A percentile compares a stretch with the other conserved stretches of the same genome.
Evolutionary conservation across 2,797 vertebrate species (phyloP).

Genomic region (Meriones psammophilus): DNA sequence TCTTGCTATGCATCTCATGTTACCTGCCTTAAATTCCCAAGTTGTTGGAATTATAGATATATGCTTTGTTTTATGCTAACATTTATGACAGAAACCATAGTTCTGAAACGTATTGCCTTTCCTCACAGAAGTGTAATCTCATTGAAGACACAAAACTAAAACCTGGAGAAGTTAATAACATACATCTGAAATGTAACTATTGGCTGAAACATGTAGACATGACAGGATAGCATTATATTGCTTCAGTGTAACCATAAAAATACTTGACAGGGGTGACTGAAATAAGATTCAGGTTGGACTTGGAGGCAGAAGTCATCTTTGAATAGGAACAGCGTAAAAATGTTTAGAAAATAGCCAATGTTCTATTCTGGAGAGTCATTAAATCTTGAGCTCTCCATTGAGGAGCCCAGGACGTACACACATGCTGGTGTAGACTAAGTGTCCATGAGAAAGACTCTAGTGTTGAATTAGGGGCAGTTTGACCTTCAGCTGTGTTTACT

Average conservation of each 20-base stretch:
- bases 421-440: background rate
- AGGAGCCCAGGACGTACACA: background rate
- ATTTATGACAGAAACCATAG: background rate
- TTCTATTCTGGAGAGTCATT: background rate
- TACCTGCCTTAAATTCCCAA: background rate
- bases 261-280: background rate
- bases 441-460: background rate
- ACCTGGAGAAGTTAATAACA: background rate
- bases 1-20: background rate
- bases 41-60: background rate
- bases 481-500: slow-evolving; percentile 26
- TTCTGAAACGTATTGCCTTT: background rate
- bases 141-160: background rate
- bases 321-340: background rate
- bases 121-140: background rate
- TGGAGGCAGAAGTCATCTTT: background rate
- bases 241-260: background rate
- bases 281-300: background rate
- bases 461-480: slow-evolving; percentile 22
- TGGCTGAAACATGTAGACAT: background rate
- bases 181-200: background rate
- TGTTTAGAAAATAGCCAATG: background rate
- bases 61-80: background rate
- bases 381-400: background rate
- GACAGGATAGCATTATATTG: background rate